These are phyloP conservation scores for Cyanoderma ruficeps DNA, from an alignment of 2,113 vertebrate genomes.

Conservation along the genomic window DNA sequence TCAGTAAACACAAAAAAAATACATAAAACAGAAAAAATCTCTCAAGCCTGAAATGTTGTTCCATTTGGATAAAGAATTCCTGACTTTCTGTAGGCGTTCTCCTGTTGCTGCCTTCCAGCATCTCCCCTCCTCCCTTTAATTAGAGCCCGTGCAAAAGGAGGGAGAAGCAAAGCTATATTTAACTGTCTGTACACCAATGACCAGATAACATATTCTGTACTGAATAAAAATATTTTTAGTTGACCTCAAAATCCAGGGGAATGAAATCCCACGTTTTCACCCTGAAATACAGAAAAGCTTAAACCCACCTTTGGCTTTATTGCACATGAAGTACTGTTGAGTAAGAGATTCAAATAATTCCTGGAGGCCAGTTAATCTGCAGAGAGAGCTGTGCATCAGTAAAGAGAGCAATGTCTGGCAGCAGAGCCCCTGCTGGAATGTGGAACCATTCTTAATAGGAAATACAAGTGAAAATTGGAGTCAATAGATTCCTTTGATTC, in stretches of 20 bases:
- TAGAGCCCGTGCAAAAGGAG: neutral
- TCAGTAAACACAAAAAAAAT: neutral
- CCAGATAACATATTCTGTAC: neutral
- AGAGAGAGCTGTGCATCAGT: neutral
- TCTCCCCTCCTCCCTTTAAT: neutral
- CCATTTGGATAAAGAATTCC: neutral
- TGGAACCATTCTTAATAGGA: neutral
- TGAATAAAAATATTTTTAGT: neutral
- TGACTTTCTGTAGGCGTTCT: neutral
- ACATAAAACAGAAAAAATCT: neutral
- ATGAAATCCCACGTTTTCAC: neutral
- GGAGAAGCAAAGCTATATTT: neutral
- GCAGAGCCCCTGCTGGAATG: neutral
- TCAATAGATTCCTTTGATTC: slow-evolving; percentile 6
- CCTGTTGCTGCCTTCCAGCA: neutral
- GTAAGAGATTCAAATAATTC: neutral
- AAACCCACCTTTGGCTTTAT: neutral
- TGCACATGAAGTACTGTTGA: neutral
- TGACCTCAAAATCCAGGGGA: neutral
- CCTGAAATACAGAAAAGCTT: neutral
- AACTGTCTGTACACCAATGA: neutral
- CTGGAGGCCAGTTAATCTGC: neutral
- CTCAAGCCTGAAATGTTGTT: neutral
- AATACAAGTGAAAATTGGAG: slow-evolving; percentile 20
- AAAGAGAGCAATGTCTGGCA: neutral